Conservation (phyloP, 37 sponge, comb jelly and placozoan species). For the Cliona cf. orientalis region DNA sequence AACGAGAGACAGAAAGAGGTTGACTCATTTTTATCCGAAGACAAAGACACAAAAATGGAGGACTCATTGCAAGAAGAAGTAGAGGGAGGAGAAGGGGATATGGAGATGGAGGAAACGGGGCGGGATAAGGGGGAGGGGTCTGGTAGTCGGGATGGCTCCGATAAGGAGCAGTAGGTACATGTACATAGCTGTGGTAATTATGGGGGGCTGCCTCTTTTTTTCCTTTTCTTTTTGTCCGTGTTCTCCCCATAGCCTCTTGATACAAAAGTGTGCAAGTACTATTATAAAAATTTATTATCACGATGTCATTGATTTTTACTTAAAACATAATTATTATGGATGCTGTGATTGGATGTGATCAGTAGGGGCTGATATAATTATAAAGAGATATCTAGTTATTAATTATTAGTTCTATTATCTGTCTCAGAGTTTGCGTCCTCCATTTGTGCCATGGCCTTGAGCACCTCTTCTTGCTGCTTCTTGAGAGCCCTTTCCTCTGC, state of each 20-base stretch:
- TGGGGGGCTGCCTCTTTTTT: background rate
- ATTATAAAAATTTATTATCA: no score
- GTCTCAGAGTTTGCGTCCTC: slow-evolving; percentile 1
- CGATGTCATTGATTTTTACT: no score
- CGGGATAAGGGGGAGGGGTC: slow-evolving; percentile 3
- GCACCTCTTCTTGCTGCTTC: slow-evolving; percentile 2
- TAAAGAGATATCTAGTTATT: background rate
- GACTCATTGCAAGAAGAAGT: background rate
- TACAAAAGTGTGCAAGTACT: no score
- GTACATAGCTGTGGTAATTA: background rate
- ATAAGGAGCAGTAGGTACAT: background rate
- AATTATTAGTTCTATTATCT: background rate
- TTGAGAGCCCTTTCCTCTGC: slow-evolving; percentile 33
- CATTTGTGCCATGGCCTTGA: background rate
- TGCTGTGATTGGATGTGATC: background rate
- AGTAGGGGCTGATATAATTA: background rate
- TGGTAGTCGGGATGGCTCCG: background rate
- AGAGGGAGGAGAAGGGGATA: background rate
- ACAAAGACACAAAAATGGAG: background rate
- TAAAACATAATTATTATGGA: background rate
- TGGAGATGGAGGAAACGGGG: background rate
- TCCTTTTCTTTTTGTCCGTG: slow-evolving; percentile 6
- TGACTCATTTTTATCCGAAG: background rate
- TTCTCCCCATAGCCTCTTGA: no score
- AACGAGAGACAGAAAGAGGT: slow-evolving; percentile 20